Percentiles rank a stretch among this genome's conserved stretches.
These are phyloP conservation scores for Electrophaes corylata DNA, from an alignment of 2,888 invertebrate species.

Conservation along the genomic window DNA sequence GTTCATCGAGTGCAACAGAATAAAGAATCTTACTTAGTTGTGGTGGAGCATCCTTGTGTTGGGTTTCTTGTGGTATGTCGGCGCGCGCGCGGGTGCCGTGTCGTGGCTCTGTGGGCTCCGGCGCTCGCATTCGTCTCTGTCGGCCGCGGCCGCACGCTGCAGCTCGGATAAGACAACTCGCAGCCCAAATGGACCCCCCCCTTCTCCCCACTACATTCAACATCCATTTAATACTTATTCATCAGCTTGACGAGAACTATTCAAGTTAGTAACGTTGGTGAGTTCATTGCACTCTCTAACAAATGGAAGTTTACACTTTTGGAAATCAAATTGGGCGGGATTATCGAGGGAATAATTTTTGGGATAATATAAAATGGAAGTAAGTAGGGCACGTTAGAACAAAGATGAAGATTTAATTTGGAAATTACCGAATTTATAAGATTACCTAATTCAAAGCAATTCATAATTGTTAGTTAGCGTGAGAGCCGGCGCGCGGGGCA, in stretches of 20 bases:
- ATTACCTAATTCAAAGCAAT: slow-evolving; percentile 18
- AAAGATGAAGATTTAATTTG: not conserved
- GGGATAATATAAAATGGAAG: no score
- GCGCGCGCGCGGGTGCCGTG: not conserved
- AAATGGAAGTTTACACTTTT: not conserved
- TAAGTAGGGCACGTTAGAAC: no score
- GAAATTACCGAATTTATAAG: slow-evolving; percentile 1
- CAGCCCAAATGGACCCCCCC: slow-evolving; percentile 12
- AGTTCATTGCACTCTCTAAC: not conserved
- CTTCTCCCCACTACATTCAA: not conserved
- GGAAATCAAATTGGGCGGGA: no score
- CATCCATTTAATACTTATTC: slow-evolving; percentile 6
- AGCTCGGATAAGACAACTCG: slow-evolving; percentile 18
- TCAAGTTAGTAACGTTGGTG: slow-evolving; percentile 1
- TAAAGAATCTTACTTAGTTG: no score
- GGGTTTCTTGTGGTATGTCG: not conserved
- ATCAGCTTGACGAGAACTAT: slow-evolving; percentile 11
- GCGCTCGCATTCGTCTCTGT: slow-evolving; percentile 22
- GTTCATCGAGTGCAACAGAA: no score
- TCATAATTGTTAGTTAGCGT: slow-evolving; percentile 35
- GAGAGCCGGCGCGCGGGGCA: slow-evolving; percentile 10
- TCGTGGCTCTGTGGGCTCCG: not conserved
- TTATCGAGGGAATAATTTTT: no score
- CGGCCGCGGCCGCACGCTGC: slow-evolving; percentile 16
- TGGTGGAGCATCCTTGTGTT: no score